Base-by-base conservation (phyloP, 2,888 invertebrate genomes). In the Acrobasis consociella region DNA sequence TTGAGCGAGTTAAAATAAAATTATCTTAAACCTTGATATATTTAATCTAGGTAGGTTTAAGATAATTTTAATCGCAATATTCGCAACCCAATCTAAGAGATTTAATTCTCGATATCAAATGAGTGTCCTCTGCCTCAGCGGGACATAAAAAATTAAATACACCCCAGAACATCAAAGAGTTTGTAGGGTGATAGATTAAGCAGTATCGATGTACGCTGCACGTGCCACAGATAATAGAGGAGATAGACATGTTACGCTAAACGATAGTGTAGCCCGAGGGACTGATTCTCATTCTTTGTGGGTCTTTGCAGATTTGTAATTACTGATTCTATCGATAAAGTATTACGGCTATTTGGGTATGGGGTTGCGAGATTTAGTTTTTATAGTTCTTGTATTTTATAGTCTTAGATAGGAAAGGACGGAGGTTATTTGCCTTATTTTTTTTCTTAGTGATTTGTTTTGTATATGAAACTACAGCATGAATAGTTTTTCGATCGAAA, bases 101-200 rank as follows among this genome's bases (percentile, higher is more conserved):
- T 22, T 5, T n/a, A 59, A 49, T 46, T 52, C 39, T 39, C 49
- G 22, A 60, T 50, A 52, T 38, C 51, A 51, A 52, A 60, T 49
- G 16, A 9, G 2, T 38, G 52, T 17, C 16, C 46, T 42, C 59
- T 59, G 62, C 59, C 53, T 62, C 66, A 66, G 63, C 60, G 62
- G 61, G 62, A 62, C 15, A 60, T 50, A 68, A 66, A 61, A 55
- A 66, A 63, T 22, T 63, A 65, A 68, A 68, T 62, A 61, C 65
- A 17, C 62, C 64, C 62, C 71, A 69, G 37, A 73, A 85, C 84
- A 83, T 89, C 87, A 89, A 89, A 89, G 87, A 86, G 84, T 84
- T 82, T 68, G 72, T 75, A 74, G 88, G 86, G 85, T 85, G 88
- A 87, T 84, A 84, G 87, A 89, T 88, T 87, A 85, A 77, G 73